These are phyloP conservation scores for Macrobrachium nipponense DNA, from an alignment of 1,140 invertebrate genomes.

Conservation along the genomic window DNA sequence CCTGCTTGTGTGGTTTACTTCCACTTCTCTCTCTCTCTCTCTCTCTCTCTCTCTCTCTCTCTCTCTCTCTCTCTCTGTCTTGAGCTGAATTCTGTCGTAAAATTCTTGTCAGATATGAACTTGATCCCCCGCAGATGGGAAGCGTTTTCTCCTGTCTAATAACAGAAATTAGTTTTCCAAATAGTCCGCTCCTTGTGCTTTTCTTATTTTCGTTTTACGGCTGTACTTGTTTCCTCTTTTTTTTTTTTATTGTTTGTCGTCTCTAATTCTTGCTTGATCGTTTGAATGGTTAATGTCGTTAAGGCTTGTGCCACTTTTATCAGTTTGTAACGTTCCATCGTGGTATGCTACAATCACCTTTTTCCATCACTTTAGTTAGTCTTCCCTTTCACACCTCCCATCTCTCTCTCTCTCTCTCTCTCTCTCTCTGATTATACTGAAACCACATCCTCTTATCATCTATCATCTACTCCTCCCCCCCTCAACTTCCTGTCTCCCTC, in stretches of 20 bases:
- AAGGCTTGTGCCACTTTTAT: neutral
- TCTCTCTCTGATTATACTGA: neutral
- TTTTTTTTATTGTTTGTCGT: neutral
- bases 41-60: too few relatives aligned
- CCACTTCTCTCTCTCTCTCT: too few relatives aligned
- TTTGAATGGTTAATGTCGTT: too few relatives aligned
- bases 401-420: conserved; percentile 17
- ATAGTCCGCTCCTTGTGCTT: neutral
- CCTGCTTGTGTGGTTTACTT: too few relatives aligned
- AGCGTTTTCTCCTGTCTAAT: conserved; percentile 14
- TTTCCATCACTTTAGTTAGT: neutral
- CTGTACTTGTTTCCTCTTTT: neutral
- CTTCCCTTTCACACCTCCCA: neutral
- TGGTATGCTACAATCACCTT: neutral
- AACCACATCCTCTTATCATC: neutral
- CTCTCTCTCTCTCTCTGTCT: too few relatives aligned
- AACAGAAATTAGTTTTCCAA: conserved; percentile 27
- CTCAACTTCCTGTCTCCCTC: neutral
- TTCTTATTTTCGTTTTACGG: neutral
- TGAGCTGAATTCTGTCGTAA: conserved; percentile 1
- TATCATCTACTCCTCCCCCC: neutral
- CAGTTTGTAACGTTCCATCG: neutral
- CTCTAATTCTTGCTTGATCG: neutral
- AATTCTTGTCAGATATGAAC: conserved; percentile 49
- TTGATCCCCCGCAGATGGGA: conserved; percentile 41